Conservation (phyloP, 2,113 vertebrate genomes). For the Fregata magnificens region DNA sequence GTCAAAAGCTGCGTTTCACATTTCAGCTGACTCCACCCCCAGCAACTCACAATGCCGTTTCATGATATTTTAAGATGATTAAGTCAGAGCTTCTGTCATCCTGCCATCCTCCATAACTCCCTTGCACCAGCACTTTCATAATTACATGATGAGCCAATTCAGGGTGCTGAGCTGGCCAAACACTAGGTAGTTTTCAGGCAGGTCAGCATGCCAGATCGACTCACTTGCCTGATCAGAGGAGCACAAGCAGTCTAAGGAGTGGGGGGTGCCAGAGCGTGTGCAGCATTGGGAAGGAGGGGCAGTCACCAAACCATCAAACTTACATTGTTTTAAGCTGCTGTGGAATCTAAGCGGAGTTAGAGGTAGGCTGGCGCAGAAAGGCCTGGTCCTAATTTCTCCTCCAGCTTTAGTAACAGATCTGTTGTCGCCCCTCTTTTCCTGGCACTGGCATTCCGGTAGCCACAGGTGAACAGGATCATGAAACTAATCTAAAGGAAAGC, state of each 20-base stretch:
- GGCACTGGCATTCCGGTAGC: neutral
- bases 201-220: neutral
- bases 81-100: neutral
- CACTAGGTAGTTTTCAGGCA: neutral
- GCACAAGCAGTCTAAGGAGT: neutral
- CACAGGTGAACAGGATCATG: too few relatives aligned
- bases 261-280: fast-evolving
- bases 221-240: neutral
- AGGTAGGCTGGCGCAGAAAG: neutral
- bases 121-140: neutral
- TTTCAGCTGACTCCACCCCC: neutral
- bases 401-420: neutral
- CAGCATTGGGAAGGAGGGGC: neutral
- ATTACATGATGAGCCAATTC: neutral
- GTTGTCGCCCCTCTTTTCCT: neutral
- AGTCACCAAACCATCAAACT: neutral
- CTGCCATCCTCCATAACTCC: neutral
- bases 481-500: neutral
- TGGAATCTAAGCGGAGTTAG: neutral
- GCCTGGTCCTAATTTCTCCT: neutral
- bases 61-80: neutral
- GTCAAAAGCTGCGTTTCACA: neutral
- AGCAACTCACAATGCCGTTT: neutral
- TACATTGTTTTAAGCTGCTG: neutral
- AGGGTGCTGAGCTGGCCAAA: neutral